phyloP scores from a whole-genome alignment of 2,113 vertebrate genomes.

The Cyphomyrus discorhynchus region DNA sequence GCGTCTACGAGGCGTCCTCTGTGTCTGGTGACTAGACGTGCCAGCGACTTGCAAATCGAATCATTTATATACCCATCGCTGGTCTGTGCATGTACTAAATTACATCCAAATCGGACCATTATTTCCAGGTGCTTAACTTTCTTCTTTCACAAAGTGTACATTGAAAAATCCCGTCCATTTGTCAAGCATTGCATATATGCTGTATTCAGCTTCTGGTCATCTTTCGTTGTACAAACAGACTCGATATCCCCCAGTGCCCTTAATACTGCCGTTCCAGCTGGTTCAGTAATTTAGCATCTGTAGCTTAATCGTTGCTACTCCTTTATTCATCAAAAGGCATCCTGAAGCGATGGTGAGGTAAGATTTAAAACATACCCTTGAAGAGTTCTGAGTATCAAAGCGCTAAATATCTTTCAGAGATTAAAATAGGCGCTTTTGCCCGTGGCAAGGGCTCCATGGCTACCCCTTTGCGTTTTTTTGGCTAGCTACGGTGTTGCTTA shows the following conservation, averaged over 20 bases:
- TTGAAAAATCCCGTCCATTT: neutral
- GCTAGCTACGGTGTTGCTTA: neutral
- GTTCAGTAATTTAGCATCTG: neutral
- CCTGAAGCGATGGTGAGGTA: neutral
- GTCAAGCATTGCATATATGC: neutral
- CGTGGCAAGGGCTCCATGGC: neutral
- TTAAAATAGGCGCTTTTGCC: neutral
- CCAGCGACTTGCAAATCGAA: too few species aligned
- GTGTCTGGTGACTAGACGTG: too few species aligned
- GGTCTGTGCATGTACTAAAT: too few species aligned
- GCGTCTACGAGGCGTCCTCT: too few species aligned
- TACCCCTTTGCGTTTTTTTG: neutral
- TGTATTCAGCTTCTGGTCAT: neutral
- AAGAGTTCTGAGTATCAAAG: neutral
- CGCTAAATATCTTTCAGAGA: neutral
- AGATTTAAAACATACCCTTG: neutral
- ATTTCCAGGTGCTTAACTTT: too few species aligned
- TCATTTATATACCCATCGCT: too few species aligned
- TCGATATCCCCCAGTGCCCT: neutral
- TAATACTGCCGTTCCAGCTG: neutral
- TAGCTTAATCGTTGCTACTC: neutral
- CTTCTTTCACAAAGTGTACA: neutral
- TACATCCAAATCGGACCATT: too few species aligned
- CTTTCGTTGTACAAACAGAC: neutral
- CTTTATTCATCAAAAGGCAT: neutral